phyloP scores from a whole-genome alignment of 1,140 invertebrate species.

The Leptopilina boulardi region DNA sequence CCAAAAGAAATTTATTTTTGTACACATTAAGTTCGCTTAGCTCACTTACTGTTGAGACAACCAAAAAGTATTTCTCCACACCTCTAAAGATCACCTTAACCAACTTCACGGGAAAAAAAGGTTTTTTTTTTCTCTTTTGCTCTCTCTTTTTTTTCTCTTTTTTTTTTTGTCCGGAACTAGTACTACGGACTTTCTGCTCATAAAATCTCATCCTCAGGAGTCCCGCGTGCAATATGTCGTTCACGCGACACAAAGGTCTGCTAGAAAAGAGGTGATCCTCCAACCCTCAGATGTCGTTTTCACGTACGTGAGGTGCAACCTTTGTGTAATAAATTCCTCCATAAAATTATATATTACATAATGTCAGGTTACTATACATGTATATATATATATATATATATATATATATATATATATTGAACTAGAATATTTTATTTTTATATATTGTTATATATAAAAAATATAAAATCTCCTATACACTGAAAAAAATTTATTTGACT shows the following conservation, averaged over 20 bases:
- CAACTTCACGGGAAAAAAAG: neutral
- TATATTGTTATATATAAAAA: too few species aligned
- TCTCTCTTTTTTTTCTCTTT: neutral
- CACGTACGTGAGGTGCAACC: constrained; percentile 15
- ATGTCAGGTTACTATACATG: constrained; percentile 1
- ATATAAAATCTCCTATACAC: too few species aligned
- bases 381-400: too few species aligned
- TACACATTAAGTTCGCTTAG: constrained; percentile 9
- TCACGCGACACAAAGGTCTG: constrained; percentile 26
- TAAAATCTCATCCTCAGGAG: constrained; percentile 28
- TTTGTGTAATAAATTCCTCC: constrained; percentile 4
- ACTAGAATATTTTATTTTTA: neutral
- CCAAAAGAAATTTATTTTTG: neutral
- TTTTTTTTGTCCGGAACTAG: constrained; percentile 24
- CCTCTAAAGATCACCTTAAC: constrained; percentile 6
- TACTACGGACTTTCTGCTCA: constrained; percentile 21
- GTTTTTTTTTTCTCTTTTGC: too few species aligned
- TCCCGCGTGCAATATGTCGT: constrained; percentile 31
- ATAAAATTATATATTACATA: constrained; percentile 17
- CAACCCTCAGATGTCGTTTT: constrained; percentile 22
- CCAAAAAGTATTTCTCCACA: neutral
- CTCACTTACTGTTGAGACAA: neutral
- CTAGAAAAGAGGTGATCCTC: constrained; percentile 18
- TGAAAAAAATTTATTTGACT: too few species aligned
- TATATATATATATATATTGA: too few species aligned